phyloP scores from a whole-genome alignment of 2,113 vertebrate genomes.

The Chaetops frenatus region DNA sequence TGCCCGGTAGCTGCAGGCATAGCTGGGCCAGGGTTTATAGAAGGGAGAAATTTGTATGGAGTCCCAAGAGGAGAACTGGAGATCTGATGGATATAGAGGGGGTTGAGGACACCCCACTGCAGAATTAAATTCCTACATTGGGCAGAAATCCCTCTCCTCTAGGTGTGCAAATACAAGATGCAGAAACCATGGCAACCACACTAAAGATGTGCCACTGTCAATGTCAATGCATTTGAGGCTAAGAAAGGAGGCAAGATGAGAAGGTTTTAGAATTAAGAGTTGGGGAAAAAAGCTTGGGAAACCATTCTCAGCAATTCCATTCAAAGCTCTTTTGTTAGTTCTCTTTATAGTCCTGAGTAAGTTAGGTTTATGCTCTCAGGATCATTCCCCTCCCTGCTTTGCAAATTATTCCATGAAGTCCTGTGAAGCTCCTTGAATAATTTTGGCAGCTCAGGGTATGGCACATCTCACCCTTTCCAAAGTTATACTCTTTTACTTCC shows the following conservation, averaged over 20 bases:
- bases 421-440: conserved; percentile 9
- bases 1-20: background rate
- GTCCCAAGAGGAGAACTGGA: background rate
- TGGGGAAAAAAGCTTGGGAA: background rate
- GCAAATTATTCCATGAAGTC: conserved; percentile 4
- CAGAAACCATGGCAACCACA: background rate
- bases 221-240: background rate
- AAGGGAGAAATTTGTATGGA: background rate
- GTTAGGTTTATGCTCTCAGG: background rate
- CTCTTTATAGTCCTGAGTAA: background rate
- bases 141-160: background rate
- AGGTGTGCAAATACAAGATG: background rate
- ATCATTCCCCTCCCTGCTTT: background rate
- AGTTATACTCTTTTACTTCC: background rate
- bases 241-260: background rate
- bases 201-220: background rate
- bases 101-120: background rate
- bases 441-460: background rate
- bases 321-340: background rate
- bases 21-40: background rate
- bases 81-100: background rate
- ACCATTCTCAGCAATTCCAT: background rate
- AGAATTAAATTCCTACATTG: background rate
- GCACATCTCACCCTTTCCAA: background rate
- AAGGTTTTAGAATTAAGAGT: background rate